Conservation (phyloP, 1,140 invertebrate species). For the Brachionus rotundiformis region DNA sequence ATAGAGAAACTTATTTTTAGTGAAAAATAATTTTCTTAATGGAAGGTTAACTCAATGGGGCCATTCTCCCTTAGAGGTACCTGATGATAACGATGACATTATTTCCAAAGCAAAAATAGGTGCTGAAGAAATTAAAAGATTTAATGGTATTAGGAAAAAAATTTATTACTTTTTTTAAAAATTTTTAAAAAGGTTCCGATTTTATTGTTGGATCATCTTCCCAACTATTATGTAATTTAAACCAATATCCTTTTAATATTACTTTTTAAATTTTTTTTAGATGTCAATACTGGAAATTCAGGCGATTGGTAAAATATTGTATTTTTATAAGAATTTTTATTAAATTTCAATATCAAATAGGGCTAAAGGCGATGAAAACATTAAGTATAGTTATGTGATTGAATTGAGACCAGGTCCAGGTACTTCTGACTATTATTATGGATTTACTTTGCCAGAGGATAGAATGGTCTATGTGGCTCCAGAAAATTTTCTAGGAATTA, state of each 20-base stretch:
- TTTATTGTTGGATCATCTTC: conserved; percentile 34
- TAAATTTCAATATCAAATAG: no score
- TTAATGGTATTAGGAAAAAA: conserved; percentile 23
- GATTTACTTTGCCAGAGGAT: conserved; percentile 48
- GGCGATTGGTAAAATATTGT: neutral
- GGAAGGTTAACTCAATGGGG: conserved; percentile 15
- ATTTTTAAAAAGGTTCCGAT: neutral
- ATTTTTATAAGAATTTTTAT: neutral
- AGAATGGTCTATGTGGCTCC: conserved; percentile 26
- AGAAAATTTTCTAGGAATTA: conserved; percentile 26
- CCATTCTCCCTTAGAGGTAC: neutral
- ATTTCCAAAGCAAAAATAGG: conserved; percentile 31
- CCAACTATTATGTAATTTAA: conserved; percentile 43
- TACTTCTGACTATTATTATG: conserved; percentile 29
- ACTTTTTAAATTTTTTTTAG: neutral
- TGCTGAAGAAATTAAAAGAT: conserved; percentile 25
- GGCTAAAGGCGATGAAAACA: conserved; percentile 53
- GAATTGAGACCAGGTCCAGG: conserved; percentile 53
- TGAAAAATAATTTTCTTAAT: neutral
- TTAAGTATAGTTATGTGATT: conserved; percentile 54
- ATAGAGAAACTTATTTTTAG: neutral
- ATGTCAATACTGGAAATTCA: neutral
- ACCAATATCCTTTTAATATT: no score
- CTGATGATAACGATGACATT: conserved; percentile 11
- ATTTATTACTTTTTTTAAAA: neutral